These are phyloP conservation scores for Atractosteus spatula DNA, from an alignment of 2,113 vertebrate species.

Conservation along the genomic window DNA sequence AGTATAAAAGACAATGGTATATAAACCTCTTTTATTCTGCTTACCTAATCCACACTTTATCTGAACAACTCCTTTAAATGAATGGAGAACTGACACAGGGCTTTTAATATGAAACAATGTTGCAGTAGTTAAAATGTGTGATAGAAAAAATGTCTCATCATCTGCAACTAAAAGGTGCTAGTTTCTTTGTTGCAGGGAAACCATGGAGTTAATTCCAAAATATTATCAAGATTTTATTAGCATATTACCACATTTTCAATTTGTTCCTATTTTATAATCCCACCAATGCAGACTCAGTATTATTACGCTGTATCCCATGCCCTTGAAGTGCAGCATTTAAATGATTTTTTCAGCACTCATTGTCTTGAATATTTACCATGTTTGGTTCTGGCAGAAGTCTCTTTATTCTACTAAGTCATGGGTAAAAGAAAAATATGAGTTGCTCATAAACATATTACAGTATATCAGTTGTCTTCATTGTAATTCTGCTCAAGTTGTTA, in stretches of 20 bases:
- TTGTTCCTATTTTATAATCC: constrained; percentile 14
- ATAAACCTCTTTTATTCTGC: not conserved
- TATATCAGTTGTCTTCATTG: not conserved
- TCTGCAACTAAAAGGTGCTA: not conserved
- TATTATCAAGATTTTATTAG: constrained; percentile 12
- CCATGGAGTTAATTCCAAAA: constrained; percentile 7
- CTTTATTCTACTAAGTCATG: constrained; percentile 10
- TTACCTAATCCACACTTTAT: not conserved
- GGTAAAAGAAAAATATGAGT: not conserved
- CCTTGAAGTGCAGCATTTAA: not conserved
- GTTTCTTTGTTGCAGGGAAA: not conserved
- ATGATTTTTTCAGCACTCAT: not conserved
- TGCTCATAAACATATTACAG: constrained; percentile 7
- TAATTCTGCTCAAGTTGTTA: not conserved
- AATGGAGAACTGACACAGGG: not conserved
- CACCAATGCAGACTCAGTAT: constrained; percentile 4
- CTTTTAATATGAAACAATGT: not conserved
- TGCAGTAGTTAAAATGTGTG: not conserved
- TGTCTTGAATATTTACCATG: constrained; percentile 12
- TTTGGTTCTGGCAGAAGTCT: not conserved
- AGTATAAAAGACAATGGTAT: too few relatives aligned
- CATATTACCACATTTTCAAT: not conserved
- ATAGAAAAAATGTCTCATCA: not conserved
- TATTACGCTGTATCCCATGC: not conserved
- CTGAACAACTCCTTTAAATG: not conserved